phyloP scores from a whole-genome alignment of 1,140 invertebrate genomes.

The Heliconius eleuchia region DNA sequence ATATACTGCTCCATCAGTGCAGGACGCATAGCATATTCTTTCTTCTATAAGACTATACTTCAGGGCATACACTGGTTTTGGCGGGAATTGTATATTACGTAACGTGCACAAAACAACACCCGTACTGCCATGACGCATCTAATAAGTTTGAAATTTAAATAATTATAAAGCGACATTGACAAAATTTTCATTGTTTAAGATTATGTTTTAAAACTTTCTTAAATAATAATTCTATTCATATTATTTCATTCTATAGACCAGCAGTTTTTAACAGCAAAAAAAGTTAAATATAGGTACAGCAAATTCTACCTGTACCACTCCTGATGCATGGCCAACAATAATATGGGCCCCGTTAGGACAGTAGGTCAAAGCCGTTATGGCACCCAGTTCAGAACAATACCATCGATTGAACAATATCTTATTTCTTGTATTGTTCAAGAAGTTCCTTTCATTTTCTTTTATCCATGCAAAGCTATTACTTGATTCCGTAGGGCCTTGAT shows the following conservation, averaged over 20 bases:
- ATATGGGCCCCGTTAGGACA: slow-evolving; percentile 58
- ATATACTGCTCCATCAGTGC: slow-evolving; percentile 66
- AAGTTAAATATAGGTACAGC: background rate
- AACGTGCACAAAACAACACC: slow-evolving; percentile 66
- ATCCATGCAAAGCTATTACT: slow-evolving; percentile 52
- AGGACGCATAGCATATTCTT: slow-evolving; percentile 69
- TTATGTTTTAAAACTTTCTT: too few species aligned
- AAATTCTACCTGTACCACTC: slow-evolving; percentile 62
- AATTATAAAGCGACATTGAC: background rate
- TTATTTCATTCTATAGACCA: background rate
- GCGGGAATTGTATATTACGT: slow-evolving; percentile 70
- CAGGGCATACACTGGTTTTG: slow-evolving; percentile 66
- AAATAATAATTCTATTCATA: background rate
- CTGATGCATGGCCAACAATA: slow-evolving; percentile 68
- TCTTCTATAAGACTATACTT: slow-evolving; percentile 63
- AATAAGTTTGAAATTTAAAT: slow-evolving; percentile 15
- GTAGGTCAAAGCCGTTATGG: slow-evolving; percentile 60
- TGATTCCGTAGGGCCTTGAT: slow-evolving; percentile 39
- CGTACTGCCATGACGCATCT: slow-evolving; percentile 73
- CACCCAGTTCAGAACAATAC: slow-evolving; percentile 61
- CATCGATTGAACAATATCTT: slow-evolving; percentile 62
- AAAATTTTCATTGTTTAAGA: background rate
- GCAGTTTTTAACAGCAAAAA: background rate
- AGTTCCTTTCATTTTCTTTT: slow-evolving; percentile 56
- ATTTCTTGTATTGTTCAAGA: slow-evolving; percentile 60